Conservation (phyloP, 2,888 invertebrate genomes). For the Mythimna pallens region DNA sequence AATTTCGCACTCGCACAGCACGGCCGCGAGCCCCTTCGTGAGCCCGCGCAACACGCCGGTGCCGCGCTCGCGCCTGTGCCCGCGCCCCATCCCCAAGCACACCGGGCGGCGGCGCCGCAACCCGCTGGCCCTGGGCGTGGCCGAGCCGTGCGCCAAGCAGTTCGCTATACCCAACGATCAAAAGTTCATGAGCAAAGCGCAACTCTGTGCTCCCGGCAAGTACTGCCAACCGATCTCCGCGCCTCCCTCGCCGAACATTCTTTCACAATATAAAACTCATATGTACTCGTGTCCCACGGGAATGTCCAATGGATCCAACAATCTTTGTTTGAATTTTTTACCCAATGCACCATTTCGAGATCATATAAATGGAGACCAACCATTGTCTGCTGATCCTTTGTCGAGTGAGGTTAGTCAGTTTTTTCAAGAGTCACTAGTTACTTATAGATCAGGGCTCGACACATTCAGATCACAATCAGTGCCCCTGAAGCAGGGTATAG, state of each 20-base stretch:
- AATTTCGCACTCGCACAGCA: conserved; percentile 91
- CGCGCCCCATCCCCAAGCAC: conserved; percentile 87
- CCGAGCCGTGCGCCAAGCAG: conserved; percentile 78
- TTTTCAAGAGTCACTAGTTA: conserved; percentile 87
- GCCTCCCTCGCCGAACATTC: conserved; percentile 92
- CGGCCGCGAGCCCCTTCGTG: conserved; percentile 95
- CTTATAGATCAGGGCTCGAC: conserved; percentile 84
- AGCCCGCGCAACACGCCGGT: conserved; percentile 95
- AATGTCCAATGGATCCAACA: conserved; percentile 83
- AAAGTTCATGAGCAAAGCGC: conserved; percentile 80
- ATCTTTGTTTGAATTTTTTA: conserved; percentile 84
- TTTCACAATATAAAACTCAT: conserved; percentile 87
- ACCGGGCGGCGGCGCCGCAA: conserved; percentile 83
- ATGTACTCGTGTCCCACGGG: conserved; percentile 84
- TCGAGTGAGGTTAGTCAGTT: conserved; percentile 92
- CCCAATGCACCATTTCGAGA: conserved; percentile 85
- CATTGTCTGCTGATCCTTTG: conserved; percentile 87
- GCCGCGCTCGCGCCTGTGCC: conserved; percentile 92
- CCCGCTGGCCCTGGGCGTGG: conserved; percentile 79
- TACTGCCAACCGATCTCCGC: conserved; percentile 92
- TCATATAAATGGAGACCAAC: conserved; percentile 85
- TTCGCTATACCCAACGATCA: conserved; percentile 88
- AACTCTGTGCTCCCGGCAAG: conserved; percentile 78
- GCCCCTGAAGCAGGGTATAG: conserved; percentile 92
- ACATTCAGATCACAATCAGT: conserved; percentile 94